Evolutionary conservation across 2,888 invertebrate genomes (phyloP).

Genomic region (Melieria crassipennis): DNA sequence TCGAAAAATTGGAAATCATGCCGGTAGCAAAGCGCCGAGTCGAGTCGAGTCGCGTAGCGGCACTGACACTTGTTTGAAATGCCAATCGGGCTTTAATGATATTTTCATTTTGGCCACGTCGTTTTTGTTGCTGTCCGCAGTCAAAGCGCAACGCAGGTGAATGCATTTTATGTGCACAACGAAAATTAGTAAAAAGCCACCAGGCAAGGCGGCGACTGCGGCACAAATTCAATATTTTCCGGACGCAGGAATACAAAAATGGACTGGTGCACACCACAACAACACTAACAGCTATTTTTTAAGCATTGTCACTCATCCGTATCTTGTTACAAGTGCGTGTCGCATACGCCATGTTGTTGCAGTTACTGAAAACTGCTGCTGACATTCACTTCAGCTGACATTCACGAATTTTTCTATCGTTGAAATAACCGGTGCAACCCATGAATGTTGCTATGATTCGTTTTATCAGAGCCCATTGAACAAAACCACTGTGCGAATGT

Average conservation of each 20-base stretch:
- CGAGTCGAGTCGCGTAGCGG: not conserved
- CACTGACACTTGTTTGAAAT: not conserved
- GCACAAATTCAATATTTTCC: slow-evolving; percentile 4
- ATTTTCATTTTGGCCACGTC: not conserved
- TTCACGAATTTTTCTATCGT: too few relatives aligned
- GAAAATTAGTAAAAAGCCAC: slow-evolving; percentile 1
- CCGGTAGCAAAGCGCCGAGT: not conserved
- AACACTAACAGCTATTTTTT: slow-evolving; percentile 24
- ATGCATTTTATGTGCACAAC: not conserved
- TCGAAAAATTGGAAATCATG: not conserved
- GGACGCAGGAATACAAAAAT: not conserved
- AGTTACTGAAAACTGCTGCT: too few relatives aligned
- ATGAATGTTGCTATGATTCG: too few relatives aligned
- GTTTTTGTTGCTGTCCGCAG: not conserved
- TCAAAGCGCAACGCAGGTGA: slow-evolving; percentile 6
- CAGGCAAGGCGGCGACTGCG: too few relatives aligned
- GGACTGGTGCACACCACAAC: not conserved
- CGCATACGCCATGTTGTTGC: too few relatives aligned
- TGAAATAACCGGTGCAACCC: too few relatives aligned
- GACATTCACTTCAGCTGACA: too few relatives aligned
- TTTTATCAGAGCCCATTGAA: too few relatives aligned
- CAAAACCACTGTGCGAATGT: too few relatives aligned
- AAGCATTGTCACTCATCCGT: slow-evolving; percentile 21
- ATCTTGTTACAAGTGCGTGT: not conserved
- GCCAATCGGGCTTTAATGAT: not conserved